phyloP scores from a whole-genome alignment of 2,113 vertebrate species.

The Larimichthys polyactis region DNA sequence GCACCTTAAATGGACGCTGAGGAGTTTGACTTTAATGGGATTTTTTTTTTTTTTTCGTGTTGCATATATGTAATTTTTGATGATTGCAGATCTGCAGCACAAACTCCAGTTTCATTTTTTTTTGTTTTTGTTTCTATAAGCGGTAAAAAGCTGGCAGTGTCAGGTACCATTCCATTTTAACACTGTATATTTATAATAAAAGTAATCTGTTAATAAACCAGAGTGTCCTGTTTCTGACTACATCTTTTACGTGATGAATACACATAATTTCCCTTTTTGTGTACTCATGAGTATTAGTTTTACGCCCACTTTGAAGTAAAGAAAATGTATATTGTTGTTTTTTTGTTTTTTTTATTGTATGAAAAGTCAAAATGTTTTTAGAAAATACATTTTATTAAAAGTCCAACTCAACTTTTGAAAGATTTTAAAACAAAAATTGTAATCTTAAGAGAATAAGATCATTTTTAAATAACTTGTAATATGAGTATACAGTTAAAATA shows the following conservation, averaged over 20 bases:
- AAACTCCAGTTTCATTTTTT: constrained; percentile 30
- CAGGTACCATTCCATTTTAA: constrained; percentile 80
- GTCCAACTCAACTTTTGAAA: too few relatives aligned
- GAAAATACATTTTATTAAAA: too few relatives aligned
- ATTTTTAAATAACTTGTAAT: too few relatives aligned
- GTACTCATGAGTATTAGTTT: background rate
- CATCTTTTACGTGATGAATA: background rate
- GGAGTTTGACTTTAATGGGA: constrained; percentile 13
- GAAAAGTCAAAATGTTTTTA: too few relatives aligned
- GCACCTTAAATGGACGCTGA: background rate
- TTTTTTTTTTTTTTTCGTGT: too few relatives aligned
- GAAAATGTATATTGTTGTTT: too few relatives aligned
- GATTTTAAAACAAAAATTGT: too few relatives aligned
- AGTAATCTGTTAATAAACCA: constrained; percentile 59
- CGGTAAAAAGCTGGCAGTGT: constrained; percentile 64
- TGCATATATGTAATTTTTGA: constrained; percentile 19
- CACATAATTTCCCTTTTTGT: background rate
- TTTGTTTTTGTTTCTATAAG: constrained; percentile 34
- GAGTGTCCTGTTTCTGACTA: background rate
- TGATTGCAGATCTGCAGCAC: constrained; percentile 29
- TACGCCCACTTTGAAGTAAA: background rate
- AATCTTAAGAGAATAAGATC: too few relatives aligned
- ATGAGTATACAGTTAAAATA: too few relatives aligned
- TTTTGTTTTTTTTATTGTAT: too few relatives aligned
- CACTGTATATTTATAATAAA: constrained; percentile 83